Conservation (phyloP, 1,140 invertebrate genomes). For the Drosophila nigrodunni region DNA sequence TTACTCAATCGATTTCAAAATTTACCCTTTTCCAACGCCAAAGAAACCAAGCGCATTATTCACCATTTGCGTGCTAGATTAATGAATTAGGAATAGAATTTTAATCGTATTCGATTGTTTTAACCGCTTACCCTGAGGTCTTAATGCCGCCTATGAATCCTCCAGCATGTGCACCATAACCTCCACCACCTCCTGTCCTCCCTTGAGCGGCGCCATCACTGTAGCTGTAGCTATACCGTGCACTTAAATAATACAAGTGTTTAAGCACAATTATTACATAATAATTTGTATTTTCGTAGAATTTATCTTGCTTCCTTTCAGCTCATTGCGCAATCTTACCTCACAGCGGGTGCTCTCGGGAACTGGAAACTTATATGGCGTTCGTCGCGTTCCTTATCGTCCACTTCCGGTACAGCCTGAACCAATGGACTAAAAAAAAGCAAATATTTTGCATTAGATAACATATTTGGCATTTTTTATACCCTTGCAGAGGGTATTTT, state of each 20-base stretch:
- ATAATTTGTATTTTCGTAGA: conserved; percentile 5
- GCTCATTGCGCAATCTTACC: conserved; percentile 45
- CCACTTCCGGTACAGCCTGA: conserved; percentile 50
- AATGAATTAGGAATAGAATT: not conserved
- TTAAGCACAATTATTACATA: not conserved
- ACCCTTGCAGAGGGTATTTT: not conserved
- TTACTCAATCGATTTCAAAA: not conserved
- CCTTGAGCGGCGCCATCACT: conserved; percentile 23
- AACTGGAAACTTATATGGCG: conserved; percentile 61
- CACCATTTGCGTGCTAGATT: conserved; percentile 39
- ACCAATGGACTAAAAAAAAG: conserved; percentile 49
- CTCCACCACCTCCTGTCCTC: conserved; percentile 16
- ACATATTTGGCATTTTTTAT: not conserved
- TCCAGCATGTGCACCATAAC: conserved; percentile 21
- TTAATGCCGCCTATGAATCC: conserved; percentile 37
- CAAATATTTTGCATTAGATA: conserved; percentile 13
- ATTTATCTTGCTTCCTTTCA: conserved; percentile 41
- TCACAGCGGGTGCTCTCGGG: conserved; percentile 49
- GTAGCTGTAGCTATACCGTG: conserved; percentile 55
- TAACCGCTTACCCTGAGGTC: conserved; percentile 36
- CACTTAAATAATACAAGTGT: conserved; percentile 26
- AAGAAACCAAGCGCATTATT: conserved; percentile 52
- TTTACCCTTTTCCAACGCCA: conserved; percentile 62
- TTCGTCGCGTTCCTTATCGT: conserved; percentile 62
- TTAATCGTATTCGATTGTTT: not conserved